phyloP scores from a whole-genome alignment of 2,797 vertebrate species.

The Allobates femoralis region DNA sequence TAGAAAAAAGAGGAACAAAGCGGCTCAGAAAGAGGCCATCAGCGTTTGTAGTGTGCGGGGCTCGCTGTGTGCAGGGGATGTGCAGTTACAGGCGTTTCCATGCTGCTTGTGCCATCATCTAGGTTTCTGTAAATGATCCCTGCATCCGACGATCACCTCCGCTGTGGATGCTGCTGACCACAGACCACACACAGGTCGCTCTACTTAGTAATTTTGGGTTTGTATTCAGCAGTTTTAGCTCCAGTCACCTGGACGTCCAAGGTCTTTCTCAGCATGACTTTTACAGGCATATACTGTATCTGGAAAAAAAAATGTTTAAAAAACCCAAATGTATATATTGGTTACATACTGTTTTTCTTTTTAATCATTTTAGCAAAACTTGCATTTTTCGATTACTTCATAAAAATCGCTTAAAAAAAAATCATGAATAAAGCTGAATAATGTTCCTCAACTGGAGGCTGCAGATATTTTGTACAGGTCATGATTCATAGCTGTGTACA shows the following conservation, averaged over 20 bases:
- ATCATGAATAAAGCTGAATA: too few species aligned
- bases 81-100: slow-evolving; percentile 4
- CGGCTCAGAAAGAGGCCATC: slow-evolving; percentile 59
- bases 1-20: slow-evolving; percentile 54
- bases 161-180: background rate
- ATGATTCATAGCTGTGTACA: too few species aligned
- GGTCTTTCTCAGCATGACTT: background rate
- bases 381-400: too few species aligned
- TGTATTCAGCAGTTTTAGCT: background rate
- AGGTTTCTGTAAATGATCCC: background rate
- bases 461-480: too few species aligned
- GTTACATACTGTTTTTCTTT: too few species aligned
- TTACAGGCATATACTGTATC: background rate
- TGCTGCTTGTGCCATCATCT: slow-evolving; percentile 15
- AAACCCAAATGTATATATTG: too few species aligned
- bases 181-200: background rate
- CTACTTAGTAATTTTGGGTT: too few species aligned
- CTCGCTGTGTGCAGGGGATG: slow-evolving; percentile 8
- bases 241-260: background rate
- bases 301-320: background rate
- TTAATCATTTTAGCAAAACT: too few species aligned
- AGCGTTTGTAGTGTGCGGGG: slow-evolving; percentile 47
- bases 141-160: background rate
- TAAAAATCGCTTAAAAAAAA: too few species aligned
- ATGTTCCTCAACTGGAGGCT: too few species aligned